These are phyloP conservation scores for Nanorana parkeri DNA, from an alignment of 2,113 vertebrate genomes.

Conservation along the genomic window DNA sequence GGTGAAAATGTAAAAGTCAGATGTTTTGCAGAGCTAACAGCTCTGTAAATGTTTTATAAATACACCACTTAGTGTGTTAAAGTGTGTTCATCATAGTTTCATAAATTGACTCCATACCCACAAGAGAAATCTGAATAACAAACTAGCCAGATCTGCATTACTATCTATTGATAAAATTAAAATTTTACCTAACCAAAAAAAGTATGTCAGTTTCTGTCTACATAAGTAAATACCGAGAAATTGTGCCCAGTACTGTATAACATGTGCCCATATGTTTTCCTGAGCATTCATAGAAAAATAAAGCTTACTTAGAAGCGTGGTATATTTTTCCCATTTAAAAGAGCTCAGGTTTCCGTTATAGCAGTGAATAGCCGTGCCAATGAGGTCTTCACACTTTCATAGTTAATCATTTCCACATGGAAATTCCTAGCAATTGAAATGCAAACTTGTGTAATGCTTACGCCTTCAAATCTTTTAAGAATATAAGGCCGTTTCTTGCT, in stretches of 20 bases:
- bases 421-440: slow-evolving; percentile 15
- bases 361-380: slow-evolving; percentile 34
- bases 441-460: slow-evolving; percentile 40
- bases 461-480: slow-evolving; percentile 16
- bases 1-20: too few relatives aligned
- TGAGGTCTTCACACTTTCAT: slow-evolving; percentile 50
- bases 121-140: too few relatives aligned
- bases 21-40: too few relatives aligned
- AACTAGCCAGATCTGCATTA: too few relatives aligned
- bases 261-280: slow-evolving; percentile 1
- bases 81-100: too few relatives aligned
- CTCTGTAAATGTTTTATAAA: too few relatives aligned
- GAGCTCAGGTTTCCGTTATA: slow-evolving; percentile 35
- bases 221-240: slow-evolving; percentile 9
- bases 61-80: too few relatives aligned
- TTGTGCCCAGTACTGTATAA: not conserved
- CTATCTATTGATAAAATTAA: not conserved
- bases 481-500: slow-evolving; percentile 26
- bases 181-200: not conserved
- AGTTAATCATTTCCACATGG: slow-evolving; percentile 47
- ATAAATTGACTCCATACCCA: too few relatives aligned
- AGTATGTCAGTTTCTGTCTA: not conserved
- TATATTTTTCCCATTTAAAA: slow-evolving; percentile 2
- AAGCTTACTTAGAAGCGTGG: not conserved
- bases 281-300: not conserved